Percentiles rank a stretch among this genome's conserved stretches.
Evolutionary conservation across 2,113 vertebrate genomes (phyloP).

Genomic region (Oceanites oceanicus): DNA sequence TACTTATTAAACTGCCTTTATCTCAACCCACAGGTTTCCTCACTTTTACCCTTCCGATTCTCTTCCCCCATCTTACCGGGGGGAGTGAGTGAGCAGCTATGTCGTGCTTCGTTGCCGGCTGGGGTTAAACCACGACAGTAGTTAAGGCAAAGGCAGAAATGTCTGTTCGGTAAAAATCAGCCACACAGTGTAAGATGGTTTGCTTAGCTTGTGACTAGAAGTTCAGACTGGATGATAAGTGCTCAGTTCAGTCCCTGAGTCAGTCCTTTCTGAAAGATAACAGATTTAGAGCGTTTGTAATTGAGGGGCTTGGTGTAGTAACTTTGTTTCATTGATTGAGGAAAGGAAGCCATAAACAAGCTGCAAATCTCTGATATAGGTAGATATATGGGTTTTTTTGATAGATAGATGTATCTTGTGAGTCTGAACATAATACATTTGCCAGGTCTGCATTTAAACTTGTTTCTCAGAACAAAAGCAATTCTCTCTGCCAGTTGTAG

Average conservation of each 20-base stretch:
- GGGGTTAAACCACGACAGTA: not conserved
- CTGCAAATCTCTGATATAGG: not conserved
- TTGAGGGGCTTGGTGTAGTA: not conserved
- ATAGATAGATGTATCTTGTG: not conserved
- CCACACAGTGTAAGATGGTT: not conserved
- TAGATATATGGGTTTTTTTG: not conserved
- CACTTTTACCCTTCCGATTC: not conserved
- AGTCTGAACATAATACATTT: not conserved
- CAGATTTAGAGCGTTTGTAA: not conserved
- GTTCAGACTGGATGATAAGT: not conserved
- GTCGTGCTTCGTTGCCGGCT: not conserved
- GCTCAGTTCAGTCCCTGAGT: not conserved
- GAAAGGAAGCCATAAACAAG: not conserved
- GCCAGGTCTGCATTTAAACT: not conserved
- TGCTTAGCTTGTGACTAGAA: not conserved
- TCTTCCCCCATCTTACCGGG: not conserved
- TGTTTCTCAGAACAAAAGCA: not conserved
- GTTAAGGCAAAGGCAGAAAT: conserved; percentile 4
- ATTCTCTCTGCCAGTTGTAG: not conserved
- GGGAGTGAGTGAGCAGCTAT: not conserved
- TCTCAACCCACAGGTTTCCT: not conserved
- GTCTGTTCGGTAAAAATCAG: not conserved
- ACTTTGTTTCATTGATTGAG: not conserved
- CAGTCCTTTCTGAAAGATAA: not conserved
- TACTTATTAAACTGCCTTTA: not conserved